These are phyloP conservation scores for Nemotelus nigrinus DNA, from an alignment of 2,888 invertebrate genomes.

Conservation along the genomic window DNA sequence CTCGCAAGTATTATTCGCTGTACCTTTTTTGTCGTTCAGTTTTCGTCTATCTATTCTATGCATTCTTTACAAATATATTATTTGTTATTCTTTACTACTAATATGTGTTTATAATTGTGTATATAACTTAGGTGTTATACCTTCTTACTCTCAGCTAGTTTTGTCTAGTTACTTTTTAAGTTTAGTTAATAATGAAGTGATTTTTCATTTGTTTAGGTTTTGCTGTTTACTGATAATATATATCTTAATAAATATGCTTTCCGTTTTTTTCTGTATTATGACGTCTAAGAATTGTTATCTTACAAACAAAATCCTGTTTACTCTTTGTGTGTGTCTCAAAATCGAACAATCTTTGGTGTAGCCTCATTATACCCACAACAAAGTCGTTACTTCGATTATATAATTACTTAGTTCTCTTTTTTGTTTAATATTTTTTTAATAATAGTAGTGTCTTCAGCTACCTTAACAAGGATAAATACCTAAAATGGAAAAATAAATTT, in stretches of 20 bases:
- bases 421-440: conserved; percentile 47
- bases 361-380: conserved; percentile 52
- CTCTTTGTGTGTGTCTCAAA: conserved; percentile 36
- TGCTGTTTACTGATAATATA: conserved; percentile 37
- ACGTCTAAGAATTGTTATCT: conserved; percentile 53
- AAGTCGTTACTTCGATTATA: conserved; percentile 52
- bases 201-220: conserved; percentile 40
- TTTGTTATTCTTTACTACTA: conserved; percentile 32
- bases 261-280: conserved; percentile 52
- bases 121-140: conserved; percentile 37
- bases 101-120: conserved; percentile 38
- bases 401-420: conserved; percentile 50
- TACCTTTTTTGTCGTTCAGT: conserved; percentile 10
- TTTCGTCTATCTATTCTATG: conserved; percentile 42
- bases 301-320: conserved; percentile 38
- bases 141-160: conserved; percentile 37
- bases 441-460: conserved; percentile 47
- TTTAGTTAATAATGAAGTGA: conserved; percentile 43
- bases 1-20: conserved; percentile 3
- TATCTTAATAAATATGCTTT: conserved; percentile 51
- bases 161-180: conserved; percentile 38
- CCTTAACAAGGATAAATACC: conserved; percentile 65
- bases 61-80: conserved; percentile 43
- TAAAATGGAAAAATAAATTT: conserved; percentile 57
- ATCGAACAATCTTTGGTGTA: conserved; percentile 55